A percentile compares a stretch with the other conserved stretches of the same genome.
phyloP scores from a whole-genome alignment of 2,888 invertebrate genomes.

The Carpatolechia fugitivella region DNA sequence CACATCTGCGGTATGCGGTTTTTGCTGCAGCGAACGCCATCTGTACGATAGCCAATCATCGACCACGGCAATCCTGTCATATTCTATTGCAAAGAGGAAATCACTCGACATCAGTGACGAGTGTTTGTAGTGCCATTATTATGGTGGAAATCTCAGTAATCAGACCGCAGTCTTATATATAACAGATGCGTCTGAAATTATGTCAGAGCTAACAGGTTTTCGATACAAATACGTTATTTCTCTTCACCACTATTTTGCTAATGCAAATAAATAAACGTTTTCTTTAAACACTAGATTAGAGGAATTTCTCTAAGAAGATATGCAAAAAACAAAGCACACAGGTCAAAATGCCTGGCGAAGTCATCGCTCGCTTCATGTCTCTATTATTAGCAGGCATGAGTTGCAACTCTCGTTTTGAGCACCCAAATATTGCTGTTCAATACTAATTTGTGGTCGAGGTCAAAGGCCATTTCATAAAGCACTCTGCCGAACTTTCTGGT shows the following conservation, averaged over 20 bases:
- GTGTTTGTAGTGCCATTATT: background rate
- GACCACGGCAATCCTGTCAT: constrained; percentile 25
- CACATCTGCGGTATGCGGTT: constrained; percentile 52
- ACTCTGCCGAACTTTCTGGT: constrained; percentile 38
- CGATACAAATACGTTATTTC: background rate
- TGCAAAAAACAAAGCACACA: background rate
- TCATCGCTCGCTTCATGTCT: background rate
- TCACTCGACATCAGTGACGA: constrained; percentile 7
- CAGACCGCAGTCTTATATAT: background rate
- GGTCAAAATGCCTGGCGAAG: background rate
- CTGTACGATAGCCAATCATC: constrained; percentile 47
- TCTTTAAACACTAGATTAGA: too few species aligned
- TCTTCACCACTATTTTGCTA: too few species aligned
- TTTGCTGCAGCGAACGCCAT: constrained; percentile 45
- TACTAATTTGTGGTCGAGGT: constrained; percentile 10
- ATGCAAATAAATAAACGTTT: too few species aligned
- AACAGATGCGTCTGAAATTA: background rate
- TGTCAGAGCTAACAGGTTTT: background rate
- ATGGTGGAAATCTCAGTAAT: constrained; percentile 1
- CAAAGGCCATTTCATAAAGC: constrained; percentile 27
- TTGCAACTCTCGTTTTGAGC: constrained; percentile 6
- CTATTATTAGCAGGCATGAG: constrained; percentile 6
- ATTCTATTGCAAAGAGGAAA: constrained; percentile 15
- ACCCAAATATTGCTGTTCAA: background rate
- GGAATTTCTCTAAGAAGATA: background rate